Conservation (phyloP, 1,140 invertebrate genomes). For the Atta colombica region DNA sequence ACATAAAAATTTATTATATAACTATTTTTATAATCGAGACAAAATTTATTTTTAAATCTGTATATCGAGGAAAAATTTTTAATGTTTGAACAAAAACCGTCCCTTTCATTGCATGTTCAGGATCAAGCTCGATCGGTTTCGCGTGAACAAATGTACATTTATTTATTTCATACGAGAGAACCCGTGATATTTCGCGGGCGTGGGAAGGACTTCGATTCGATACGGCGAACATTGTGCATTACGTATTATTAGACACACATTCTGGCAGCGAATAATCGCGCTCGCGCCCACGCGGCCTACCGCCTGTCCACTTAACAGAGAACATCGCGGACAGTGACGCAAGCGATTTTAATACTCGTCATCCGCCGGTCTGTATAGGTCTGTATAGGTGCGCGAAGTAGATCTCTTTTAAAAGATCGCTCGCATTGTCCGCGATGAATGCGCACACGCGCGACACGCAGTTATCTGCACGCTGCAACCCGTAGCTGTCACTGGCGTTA, state of each 20-base stretch:
- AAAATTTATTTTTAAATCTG: no score
- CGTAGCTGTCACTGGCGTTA: constrained; percentile 40
- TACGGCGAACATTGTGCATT: constrained; percentile 50
- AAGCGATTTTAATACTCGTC: constrained; percentile 63
- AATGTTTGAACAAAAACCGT: no score
- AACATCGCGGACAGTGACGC: constrained; percentile 50
- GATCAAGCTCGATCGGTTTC: neutral
- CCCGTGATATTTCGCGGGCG: constrained; percentile 18
- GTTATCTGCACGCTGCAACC: constrained; percentile 51
- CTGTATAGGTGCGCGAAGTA: constrained; percentile 29
- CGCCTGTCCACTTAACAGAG: constrained; percentile 55
- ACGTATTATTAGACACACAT: constrained; percentile 59
- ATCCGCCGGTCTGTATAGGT: constrained; percentile 32
- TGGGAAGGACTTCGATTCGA: constrained; percentile 55
- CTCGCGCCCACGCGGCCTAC: constrained; percentile 22
- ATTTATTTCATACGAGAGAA: neutral
- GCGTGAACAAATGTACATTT: neutral
- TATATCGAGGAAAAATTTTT: no score
- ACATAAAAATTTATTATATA: no score
- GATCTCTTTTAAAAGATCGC: constrained; percentile 61
- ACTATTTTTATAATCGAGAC: no score
- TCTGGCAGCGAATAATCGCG: constrained; percentile 56
- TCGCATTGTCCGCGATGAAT: constrained; percentile 51
- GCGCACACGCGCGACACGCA: constrained; percentile 40
- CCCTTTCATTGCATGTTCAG: neutral